Percentiles rank a stretch among this genome's conserved stretches.
These are phyloP conservation scores for Neocrepidodera transversa DNA, from an alignment of 2,888 invertebrate genomes.

Conservation along the genomic window DNA sequence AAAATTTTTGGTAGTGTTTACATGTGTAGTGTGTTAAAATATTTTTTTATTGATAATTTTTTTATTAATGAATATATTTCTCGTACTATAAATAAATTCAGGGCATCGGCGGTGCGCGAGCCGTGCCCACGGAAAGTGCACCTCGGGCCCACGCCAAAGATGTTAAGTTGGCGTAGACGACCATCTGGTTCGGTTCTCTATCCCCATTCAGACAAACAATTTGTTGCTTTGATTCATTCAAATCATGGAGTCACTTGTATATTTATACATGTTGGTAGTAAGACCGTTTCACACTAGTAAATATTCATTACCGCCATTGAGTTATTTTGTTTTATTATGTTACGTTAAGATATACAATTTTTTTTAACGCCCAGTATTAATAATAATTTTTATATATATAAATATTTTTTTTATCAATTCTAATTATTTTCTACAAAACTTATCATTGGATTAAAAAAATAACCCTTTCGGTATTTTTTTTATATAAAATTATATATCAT, in stretches of 20 bases:
- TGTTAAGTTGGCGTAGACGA: slow-evolving; percentile 35
- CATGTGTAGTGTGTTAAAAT: no score
- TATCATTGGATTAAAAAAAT: no score
- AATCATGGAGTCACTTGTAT: slow-evolving; percentile 24
- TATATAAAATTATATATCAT: no score
- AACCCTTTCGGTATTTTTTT: no score
- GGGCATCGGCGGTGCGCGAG: slow-evolving; percentile 33
- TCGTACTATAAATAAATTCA: slow-evolving; percentile 17
- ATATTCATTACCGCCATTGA: slow-evolving; percentile 26
- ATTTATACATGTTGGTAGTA: slow-evolving; percentile 27
- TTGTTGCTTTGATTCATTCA: slow-evolving; percentile 35
- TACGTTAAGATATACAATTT: no score
- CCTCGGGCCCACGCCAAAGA: slow-evolving; percentile 29
- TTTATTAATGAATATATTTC: not conserved
- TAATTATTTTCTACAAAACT: no score
- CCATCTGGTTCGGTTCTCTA: slow-evolving; percentile 32
- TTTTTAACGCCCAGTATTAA: no score
- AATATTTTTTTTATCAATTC: no score
- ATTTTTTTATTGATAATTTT: no score
- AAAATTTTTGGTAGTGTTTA: no score
- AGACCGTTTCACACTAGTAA: slow-evolving; percentile 26
- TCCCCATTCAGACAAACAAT: slow-evolving; percentile 34
- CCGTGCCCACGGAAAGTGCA: slow-evolving; percentile 35
- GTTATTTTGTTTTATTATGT: slow-evolving; percentile 1
- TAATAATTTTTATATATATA: no score